Evolutionary conservation across 2,888 invertebrate genomes (phyloP).

Genomic region (Leptopterna dolabrata): DNA sequence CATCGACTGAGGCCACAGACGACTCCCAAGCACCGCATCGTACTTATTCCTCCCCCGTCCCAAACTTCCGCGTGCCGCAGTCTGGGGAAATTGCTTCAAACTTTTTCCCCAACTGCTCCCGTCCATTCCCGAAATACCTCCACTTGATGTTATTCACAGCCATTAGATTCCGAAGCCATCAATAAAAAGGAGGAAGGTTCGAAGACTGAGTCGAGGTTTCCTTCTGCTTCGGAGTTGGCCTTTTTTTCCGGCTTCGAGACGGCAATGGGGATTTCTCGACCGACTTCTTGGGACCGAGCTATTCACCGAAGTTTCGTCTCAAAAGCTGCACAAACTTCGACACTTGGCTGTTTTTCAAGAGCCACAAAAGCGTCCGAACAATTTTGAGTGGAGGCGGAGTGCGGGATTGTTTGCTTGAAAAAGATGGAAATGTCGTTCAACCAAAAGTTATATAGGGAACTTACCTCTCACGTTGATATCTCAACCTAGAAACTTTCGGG

Average conservation of each 20-base stretch:
- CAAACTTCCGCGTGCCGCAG: not conserved
- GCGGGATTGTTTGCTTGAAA: too few relatives aligned
- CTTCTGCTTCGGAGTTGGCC: not conserved
- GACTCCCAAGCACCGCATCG: not conserved
- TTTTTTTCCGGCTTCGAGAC: not conserved
- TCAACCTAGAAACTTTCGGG: too few relatives aligned
- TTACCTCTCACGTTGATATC: too few relatives aligned
- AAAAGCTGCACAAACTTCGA: not conserved
- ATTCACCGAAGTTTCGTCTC: not conserved
- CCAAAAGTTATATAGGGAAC: too few relatives aligned
- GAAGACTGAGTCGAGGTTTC: not conserved
- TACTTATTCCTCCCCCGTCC: not conserved
- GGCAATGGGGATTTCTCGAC: not conserved
- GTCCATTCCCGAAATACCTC: not conserved
- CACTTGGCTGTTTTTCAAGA: not conserved
- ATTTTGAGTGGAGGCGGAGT: not conserved
- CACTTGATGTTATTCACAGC: conserved; percentile 24
- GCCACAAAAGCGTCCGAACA: not conserved
- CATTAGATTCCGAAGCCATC: conserved; percentile 21
- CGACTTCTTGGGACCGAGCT: not conserved
- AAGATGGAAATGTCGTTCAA: too few relatives aligned
- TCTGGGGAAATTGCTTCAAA: not conserved
- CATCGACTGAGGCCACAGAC: not conserved
- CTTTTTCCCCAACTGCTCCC: not conserved
- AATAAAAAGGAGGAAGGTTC: not conserved